Base-by-base conservation (phyloP, 2,797 vertebrate species). In the Syngnathus rostellatus region DNA sequence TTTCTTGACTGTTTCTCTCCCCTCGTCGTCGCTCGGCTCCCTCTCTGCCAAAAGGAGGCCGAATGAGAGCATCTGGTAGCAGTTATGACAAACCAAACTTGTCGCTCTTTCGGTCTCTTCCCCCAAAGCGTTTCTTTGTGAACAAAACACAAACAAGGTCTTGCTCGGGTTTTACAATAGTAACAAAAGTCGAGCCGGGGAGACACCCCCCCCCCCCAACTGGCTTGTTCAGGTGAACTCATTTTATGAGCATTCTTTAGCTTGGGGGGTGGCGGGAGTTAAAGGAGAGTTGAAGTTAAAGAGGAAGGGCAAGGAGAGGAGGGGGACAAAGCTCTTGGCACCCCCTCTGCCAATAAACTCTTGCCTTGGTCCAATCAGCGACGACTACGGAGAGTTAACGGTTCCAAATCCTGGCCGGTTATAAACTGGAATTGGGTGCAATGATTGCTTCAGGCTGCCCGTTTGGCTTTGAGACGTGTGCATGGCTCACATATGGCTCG, bases 191-290 rank as follows among this genome's bases (percentile, higher is more conserved):
- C 31, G 70, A 69, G 83, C 79, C 73, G 70, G 73, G 76, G 76
- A 78, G 76, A 79, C 81, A n/a, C 69, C 83, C 79, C 78, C 81
- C 69, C 82, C 79, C 89, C 86, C 86, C 86, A 77, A 74, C 84
- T 81, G 85, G 82, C 86, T 89, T 86, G 86, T 90, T 92, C 90
- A 90, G 89, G 89, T 90, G 87, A 91, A 90, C 83, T 77, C 71
- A 4, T 85, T 91, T 92, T 90, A 92, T 55, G 65, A 91, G 91
- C 89, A 91, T 92, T 92, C 91, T 90, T 91, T 78, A 84, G 85
- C 82, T 72, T 71, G 83, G 89, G 81, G 85, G 85, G 84, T 31
- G 74, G 31, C 31, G 79, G 89, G 88, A 88, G 84, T 85, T 87
- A 87, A 86, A 86, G 80, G 83, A 79, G 85, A 83, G 84, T 86